A percentile compares a stretch with the other conserved stretches of the same genome.
Evolutionary conservation across 92 coral and sea anemone species (phyloP).

Genomic region (Phenganax subtilis): DNA sequence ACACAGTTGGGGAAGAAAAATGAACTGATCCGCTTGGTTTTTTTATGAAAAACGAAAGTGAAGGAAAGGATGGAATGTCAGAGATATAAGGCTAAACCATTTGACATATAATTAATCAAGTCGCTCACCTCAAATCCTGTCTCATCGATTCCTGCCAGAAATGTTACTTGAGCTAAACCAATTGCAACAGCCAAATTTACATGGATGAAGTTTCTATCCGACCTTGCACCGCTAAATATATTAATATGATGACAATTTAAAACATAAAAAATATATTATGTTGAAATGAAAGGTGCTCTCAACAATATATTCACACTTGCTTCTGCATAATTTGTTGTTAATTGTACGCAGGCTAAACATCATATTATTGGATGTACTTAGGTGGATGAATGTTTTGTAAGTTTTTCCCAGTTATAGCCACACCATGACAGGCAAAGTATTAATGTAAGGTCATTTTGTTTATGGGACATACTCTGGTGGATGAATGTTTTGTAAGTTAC

Average conservation of each 20-base stretch:
- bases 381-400: no score
- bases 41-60: no score
- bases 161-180: conserved; percentile 89
- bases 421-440: no score
- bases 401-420: no score
- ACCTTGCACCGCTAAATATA: conserved; percentile 67
- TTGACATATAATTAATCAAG: neutral
- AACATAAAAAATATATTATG: neutral
- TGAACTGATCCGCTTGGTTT: no score
- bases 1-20: neutral
- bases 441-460: no score
- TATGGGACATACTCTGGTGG: no score
- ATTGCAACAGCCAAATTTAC: conserved; percentile 90
- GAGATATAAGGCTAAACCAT: neutral
- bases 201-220: conserved; percentile 94
- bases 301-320: neutral
- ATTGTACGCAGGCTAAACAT: no score
- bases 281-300: neutral
- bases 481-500: no score
- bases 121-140: conserved; percentile 4
- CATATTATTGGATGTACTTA: no score
- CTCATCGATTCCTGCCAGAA: conserved; percentile 91
- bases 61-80: no score
- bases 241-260: neutral
- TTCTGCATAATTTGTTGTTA: no score